Evolutionary conservation across 1,140 invertebrate genomes (phyloP).

Genomic region (Micrasema longulum): DNA sequence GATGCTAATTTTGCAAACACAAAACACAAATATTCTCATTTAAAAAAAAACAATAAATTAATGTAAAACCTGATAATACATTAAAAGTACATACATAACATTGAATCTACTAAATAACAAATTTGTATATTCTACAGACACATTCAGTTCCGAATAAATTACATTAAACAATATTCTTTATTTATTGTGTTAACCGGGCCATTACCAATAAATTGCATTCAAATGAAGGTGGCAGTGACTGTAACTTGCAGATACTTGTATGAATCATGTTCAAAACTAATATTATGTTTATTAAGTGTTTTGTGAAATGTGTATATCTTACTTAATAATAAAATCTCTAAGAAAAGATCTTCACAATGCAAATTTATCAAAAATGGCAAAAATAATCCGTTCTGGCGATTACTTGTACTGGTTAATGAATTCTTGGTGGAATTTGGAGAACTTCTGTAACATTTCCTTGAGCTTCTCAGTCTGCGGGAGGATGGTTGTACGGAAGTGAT

Average conservation of each 20-base stretch:
- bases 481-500: slow-evolving; percentile 95
- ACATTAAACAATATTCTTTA: neutral
- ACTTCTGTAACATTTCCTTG: slow-evolving; percentile 85
- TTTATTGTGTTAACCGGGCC: neutral
- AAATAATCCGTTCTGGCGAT: neutral
- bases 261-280: too few relatives aligned
- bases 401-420: slow-evolving; percentile 84
- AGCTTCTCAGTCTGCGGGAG: slow-evolving; percentile 90
- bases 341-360: neutral
- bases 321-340: slow-evolving; percentile 1
- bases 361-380: neutral
- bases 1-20: neutral
- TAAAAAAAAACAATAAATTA: neutral
- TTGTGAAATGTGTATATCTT: too few relatives aligned
- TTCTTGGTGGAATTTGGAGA: slow-evolving; percentile 87
- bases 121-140: too few relatives aligned
- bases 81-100: neutral
- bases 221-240: too few relatives aligned
- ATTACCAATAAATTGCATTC: too few relatives aligned
- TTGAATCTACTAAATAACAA: too few relatives aligned
- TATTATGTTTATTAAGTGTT: too few relatives aligned
- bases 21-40: neutral
- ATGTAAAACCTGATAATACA: neutral
- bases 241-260: too few relatives aligned
- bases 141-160: neutral